Conservation (phyloP, 2,797 vertebrate genomes). For the Ibycter americanus region DNA sequence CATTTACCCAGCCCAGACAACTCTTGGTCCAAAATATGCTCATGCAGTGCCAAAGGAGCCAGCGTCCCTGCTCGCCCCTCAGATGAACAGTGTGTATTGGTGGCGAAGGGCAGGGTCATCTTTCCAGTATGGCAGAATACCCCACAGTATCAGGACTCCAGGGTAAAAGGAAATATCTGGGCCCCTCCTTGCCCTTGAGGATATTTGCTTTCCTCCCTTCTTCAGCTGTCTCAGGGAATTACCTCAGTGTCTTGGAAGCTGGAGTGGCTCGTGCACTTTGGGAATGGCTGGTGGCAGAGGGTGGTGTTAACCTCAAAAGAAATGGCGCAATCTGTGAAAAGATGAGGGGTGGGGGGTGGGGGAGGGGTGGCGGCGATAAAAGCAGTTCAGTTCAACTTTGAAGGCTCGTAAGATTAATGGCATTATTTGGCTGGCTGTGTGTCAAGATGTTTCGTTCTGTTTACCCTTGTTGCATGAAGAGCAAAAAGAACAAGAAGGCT, state of each 20-base stretch:
- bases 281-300: background rate
- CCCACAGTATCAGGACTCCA: background rate
- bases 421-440: background rate
- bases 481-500: background rate
- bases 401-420: background rate
- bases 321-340: background rate
- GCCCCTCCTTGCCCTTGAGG: background rate
- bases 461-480: background rate
- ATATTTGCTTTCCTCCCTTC: background rate
- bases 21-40: fast-evolving
- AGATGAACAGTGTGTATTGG: background rate
- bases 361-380: background rate
- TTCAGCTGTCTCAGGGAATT: background rate
- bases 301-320: background rate
- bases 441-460: background rate
- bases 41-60: background rate
- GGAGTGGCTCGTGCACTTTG: background rate
- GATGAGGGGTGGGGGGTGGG: fast-evolving
- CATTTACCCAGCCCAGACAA: background rate
- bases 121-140: background rate
- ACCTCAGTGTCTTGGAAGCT: background rate
- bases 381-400: background rate
- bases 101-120: background rate
- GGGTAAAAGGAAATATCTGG: background rate
- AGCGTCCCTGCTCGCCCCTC: background rate